phyloP scores from a whole-genome alignment of 2,113 vertebrate species.

The Emberiza fucata region DNA sequence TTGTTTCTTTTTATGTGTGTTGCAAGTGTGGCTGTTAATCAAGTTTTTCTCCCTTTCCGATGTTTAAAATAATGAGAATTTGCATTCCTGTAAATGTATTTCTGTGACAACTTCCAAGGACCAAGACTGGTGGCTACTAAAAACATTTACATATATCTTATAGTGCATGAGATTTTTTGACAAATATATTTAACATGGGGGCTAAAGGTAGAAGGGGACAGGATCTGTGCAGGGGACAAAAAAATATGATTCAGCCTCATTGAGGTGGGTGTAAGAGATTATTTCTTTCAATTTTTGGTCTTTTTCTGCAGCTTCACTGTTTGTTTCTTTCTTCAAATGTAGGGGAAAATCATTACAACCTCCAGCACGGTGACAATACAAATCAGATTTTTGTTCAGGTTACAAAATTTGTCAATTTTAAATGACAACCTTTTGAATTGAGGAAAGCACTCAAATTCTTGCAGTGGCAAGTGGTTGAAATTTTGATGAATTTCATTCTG shows the following conservation, averaged over 20 bases:
- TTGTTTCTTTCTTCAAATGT: neutral
- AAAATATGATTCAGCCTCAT: neutral
- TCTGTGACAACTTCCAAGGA: neutral
- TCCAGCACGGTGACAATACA: neutral
- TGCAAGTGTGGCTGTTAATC: neutral
- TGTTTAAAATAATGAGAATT: neutral
- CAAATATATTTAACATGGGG: neutral
- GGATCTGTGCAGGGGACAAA: neutral
- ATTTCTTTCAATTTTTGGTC: neutral
- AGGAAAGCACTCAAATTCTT: neutral
- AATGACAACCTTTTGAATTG: neutral
- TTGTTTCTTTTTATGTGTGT: neutral
- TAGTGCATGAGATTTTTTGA: neutral
- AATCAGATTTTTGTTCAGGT: neutral
- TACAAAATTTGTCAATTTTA: neutral
- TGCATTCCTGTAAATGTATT: neutral
- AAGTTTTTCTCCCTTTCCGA: neutral
- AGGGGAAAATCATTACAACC: neutral
- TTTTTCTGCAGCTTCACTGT: neutral
- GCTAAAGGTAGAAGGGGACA: neutral
- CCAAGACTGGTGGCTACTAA: neutral
- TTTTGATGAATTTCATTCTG: neutral
- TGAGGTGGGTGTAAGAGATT: neutral
- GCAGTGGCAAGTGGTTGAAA: neutral
- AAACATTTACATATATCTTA: neutral